Conservation (phyloP, 2,888 invertebrate species). For the Parnassius orleans region DNA sequence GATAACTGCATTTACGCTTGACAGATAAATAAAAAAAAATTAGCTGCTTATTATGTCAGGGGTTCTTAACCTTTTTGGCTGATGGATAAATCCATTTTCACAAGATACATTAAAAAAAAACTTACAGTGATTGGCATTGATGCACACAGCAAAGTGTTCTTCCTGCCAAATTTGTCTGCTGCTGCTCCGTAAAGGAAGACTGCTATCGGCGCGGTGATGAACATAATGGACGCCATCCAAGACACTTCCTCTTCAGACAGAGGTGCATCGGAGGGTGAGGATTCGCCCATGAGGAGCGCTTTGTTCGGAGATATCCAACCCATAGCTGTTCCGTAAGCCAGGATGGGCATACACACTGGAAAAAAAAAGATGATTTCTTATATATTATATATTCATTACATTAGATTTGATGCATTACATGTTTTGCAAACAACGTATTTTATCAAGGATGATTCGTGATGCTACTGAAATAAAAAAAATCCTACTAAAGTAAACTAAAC, state of each 20-base stretch:
- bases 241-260: conserved; percentile 72
- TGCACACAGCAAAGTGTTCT: conserved; percentile 63
- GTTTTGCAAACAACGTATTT: too few species aligned
- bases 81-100: too few species aligned
- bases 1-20: too few species aligned
- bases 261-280: conserved; percentile 56
- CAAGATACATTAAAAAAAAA: too few species aligned
- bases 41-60: too few species aligned
- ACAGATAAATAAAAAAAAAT: too few species aligned
- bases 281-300: conserved; percentile 64
- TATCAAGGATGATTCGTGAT: too few species aligned
- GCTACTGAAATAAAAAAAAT: too few species aligned
- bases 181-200: conserved; percentile 76
- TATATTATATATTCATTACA: neutral
- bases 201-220: conserved; percentile 78
- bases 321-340: conserved; percentile 77
- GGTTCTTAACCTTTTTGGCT: too few species aligned
- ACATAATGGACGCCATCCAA: conserved; percentile 81
- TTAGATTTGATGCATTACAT: too few species aligned
- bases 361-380: conserved; percentile 28
- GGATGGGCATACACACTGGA: conserved; percentile 78
- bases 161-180: conserved; percentile 76
- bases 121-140: conserved; percentile 67
- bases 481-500: too few species aligned
- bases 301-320: conserved; percentile 82